These are phyloP conservation scores for Pediacus dermestoides DNA, from an alignment of 2,888 invertebrate genomes.

Conservation along the genomic window DNA sequence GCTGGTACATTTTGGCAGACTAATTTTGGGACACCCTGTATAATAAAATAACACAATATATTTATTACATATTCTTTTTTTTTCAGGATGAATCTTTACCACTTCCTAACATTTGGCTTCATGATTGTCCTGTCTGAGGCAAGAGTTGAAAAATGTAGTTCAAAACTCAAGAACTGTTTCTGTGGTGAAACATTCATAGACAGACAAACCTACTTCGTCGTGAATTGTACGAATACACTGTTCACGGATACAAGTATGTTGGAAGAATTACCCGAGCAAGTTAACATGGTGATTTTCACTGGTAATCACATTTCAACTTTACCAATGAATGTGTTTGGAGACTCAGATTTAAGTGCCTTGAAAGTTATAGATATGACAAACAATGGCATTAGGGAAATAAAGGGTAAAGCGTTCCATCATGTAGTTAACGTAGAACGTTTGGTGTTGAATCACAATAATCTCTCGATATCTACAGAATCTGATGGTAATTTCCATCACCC, in stretches of 20 bases:
- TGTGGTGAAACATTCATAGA: constrained; percentile 56
- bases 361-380: constrained; percentile 70
- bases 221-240: constrained; percentile 66
- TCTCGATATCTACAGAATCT: constrained; percentile 58
- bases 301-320: constrained; percentile 64
- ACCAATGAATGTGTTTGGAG: constrained; percentile 70
- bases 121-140: no score
- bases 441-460: constrained; percentile 68
- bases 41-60: no score
- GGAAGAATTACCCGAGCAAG: constrained; percentile 60
- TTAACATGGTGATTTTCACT: constrained; percentile 67
- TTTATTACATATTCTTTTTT: no score
- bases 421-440: constrained; percentile 65
- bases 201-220: constrained; percentile 52
- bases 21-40: no score
- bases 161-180: constrained; percentile 49
- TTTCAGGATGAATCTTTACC: no score
- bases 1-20: no score
- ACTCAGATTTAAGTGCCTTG: constrained; percentile 55
- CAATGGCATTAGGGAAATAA: constrained; percentile 67
- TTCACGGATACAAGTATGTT: constrained; percentile 60
- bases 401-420: constrained; percentile 71
- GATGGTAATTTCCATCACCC: constrained; percentile 63
- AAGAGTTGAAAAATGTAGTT: constrained; percentile 35
- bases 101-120: no score